Conservation (phyloP, 2,113 vertebrate species). For the zebrafish (Danio rerio) region GRCz12tu NC_133188.1:3277001-3277500, state of each 20-base stretch:
- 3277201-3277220: background rate
- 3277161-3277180: no score
- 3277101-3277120: background rate
- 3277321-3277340: conserved; percentile 64
- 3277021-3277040: no score
- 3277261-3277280: background rate
- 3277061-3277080: no score
- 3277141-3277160: no score
- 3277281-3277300: background rate
- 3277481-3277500: background rate
- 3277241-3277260: background rate
- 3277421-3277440: conserved; percentile 66
- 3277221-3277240: background rate
- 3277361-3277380: conserved; percentile 57
- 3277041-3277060: no score
- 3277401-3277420: conserved; percentile 69
- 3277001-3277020: no score
- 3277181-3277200: background rate
- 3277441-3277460: conserved; percentile 62
- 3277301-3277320: conserved; percentile 78
- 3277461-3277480: conserved; percentile 75
- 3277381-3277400: conserved; percentile 62
- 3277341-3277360: conserved; percentile 62
- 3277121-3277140: no score
- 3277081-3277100: no score